A percentile compares a stretch with the other conserved stretches of the same genome.
phyloP scores from a whole-genome alignment of 2,888 invertebrate species.

The Cryptophagus acutangulus region DNA sequence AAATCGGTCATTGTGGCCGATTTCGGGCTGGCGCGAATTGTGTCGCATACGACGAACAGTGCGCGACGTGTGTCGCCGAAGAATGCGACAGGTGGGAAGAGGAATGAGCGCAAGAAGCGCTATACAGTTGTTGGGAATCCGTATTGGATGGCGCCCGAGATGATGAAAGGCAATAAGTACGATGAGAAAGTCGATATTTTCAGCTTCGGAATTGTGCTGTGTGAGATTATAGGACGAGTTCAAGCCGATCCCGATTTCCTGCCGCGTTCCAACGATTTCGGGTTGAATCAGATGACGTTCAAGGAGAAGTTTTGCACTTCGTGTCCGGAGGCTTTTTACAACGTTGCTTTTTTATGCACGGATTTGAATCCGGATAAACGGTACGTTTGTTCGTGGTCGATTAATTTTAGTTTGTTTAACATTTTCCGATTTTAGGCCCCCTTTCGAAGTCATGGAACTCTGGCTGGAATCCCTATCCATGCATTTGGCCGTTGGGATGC shows the following conservation, averaged over 20 bases:
- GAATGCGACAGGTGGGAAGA: constrained; percentile 43
- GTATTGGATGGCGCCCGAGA: constrained; percentile 98
- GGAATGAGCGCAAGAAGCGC: constrained; percentile 70
- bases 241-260: constrained; percentile 92
- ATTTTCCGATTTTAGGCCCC: constrained; percentile 64
- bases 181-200: constrained; percentile 96
- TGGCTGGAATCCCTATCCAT: constrained; percentile 79
- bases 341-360: constrained; percentile 85
- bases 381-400: constrained; percentile 44
- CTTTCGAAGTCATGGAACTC: constrained; percentile 84
- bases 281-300: constrained; percentile 81
- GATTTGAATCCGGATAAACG: constrained; percentile 85
- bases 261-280: constrained; percentile 88
- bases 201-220: constrained; percentile 90
- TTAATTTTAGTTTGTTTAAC: too few species aligned
- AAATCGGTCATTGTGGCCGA: constrained; percentile 92
- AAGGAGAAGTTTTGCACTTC: constrained; percentile 76
- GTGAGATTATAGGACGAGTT: constrained; percentile 94
- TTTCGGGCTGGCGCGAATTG: constrained; percentile 86
- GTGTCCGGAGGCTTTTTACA: constrained; percentile 84
- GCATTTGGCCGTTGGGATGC: constrained; percentile 62
- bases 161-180: constrained; percentile 95
- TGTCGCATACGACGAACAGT: constrained; percentile 52
- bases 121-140: constrained; percentile 97
- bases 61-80: constrained; percentile 42